A percentile compares a stretch with the other conserved stretches of the same genome.
Conservation (phyloP, 2,113 vertebrate genomes). For the Brevimyrus niger region DNA sequence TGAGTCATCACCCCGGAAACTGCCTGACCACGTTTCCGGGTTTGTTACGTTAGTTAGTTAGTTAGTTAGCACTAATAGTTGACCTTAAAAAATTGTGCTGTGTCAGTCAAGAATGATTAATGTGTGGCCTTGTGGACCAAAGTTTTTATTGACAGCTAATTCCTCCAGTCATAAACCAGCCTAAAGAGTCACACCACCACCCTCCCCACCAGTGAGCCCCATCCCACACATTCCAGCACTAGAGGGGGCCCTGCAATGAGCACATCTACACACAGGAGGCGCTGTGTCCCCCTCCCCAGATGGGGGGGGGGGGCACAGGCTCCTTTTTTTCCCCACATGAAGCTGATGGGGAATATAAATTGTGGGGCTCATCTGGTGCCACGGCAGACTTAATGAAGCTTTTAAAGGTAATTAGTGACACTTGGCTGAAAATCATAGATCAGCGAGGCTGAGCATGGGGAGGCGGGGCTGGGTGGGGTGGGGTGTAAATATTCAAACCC, state of each 20-base stretch:
- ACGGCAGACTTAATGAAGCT: constrained; percentile 62
- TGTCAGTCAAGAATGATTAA: background rate
- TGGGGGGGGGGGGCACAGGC: no score
- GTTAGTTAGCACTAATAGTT: background rate
- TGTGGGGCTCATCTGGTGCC: constrained; percentile 46
- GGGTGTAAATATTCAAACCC: background rate
- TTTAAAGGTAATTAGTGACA: constrained; percentile 62
- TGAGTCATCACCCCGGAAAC: constrained; percentile 17
- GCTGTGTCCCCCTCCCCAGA: background rate
- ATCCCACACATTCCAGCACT: background rate
- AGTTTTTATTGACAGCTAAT: background rate
- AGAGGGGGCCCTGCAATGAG: background rate
- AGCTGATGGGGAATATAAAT: constrained; percentile 46
- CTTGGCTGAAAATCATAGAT: constrained; percentile 41
- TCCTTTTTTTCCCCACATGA: constrained; percentile 13
- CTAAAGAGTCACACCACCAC: background rate
- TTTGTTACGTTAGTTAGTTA: background rate
- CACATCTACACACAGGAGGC: background rate
- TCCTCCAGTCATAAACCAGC: background rate
- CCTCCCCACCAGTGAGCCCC: background rate
- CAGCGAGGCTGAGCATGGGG: constrained; percentile 39
- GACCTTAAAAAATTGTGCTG: background rate
- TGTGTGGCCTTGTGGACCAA: background rate
- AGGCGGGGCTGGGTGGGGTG: constrained; percentile 13
- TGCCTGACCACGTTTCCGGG: background rate